These are phyloP conservation scores for Ennomos erosarius DNA, from an alignment of 2,888 invertebrate species.

Conservation along the genomic window DNA sequence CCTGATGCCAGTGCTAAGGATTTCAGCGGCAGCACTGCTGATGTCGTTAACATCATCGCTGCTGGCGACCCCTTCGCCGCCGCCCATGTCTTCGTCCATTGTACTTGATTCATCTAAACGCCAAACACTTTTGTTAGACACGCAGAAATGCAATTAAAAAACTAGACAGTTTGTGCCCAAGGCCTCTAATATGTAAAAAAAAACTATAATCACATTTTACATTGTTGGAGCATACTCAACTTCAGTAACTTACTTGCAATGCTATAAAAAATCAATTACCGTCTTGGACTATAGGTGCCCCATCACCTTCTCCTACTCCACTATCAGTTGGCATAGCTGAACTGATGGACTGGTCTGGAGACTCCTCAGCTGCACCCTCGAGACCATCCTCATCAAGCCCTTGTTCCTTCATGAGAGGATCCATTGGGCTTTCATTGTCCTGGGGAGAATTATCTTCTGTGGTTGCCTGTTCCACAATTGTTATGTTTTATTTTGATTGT, in stretches of 20 bases:
- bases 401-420: slow-evolving; percentile 68
- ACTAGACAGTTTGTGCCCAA: no score
- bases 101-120: slow-evolving; percentile 78
- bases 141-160: no score
- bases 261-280: slow-evolving; percentile 62
- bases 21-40: slow-evolving; percentile 77
- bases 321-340: slow-evolving; percentile 77
- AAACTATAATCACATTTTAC: no score
- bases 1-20: slow-evolving; percentile 77
- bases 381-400: slow-evolving; percentile 64
- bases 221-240: no score
- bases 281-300: slow-evolving; percentile 71
- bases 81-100: slow-evolving; percentile 82
- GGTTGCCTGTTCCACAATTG: slow-evolving; percentile 52
- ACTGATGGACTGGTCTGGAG: slow-evolving; percentile 81
- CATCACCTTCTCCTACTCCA: slow-evolving; percentile 72
- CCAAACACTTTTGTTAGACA: no score
- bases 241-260: no score
- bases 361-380: slow-evolving; percentile 71
- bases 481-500: no score
- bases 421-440: slow-evolving; percentile 69
- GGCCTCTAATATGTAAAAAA: no score
- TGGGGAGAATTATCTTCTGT: slow-evolving; percentile 72
- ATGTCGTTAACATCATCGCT: slow-evolving; percentile 82
- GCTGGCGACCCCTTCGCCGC: slow-evolving; percentile 80